phyloP scores from a whole-genome alignment of 2,113 vertebrate genomes.

The Gallinago paraguaiae region DNA sequence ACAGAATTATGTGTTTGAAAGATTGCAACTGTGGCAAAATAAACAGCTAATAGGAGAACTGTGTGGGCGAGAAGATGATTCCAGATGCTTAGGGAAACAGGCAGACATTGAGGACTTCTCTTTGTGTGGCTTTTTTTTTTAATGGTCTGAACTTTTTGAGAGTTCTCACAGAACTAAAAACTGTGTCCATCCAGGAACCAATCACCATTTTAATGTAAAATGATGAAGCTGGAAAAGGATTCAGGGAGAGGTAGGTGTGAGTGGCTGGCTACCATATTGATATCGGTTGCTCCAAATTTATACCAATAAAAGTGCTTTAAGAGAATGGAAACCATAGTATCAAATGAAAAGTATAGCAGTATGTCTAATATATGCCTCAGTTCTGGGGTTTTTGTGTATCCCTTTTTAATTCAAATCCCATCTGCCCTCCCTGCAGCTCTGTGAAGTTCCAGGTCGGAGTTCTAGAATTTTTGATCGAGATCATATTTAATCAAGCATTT shows the following conservation, averaged over 20 bases:
- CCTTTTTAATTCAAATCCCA: not conserved
- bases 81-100: not conserved
- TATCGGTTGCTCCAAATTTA: not conserved
- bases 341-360: not conserved
- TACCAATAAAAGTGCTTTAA: not conserved
- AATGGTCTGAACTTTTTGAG: not conserved
- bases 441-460: not conserved
- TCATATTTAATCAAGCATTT: not conserved
- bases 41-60: not conserved
- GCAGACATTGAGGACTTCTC: not conserved
- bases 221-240: not conserved
- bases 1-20: not conserved
- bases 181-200: not conserved
- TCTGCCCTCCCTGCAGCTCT: not conserved
- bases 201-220: not conserved
- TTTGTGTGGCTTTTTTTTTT: not conserved
- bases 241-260: not conserved
- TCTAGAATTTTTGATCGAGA: not conserved
- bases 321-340: not conserved
- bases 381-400: not conserved
- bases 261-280: not conserved
- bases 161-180: not conserved
- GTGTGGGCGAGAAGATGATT: not conserved
- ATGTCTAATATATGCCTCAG: not conserved
- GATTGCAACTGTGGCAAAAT: not conserved